Percentiles rank a stretch among this genome's conserved stretches.
Conservation (phyloP, 2,888 invertebrate genomes). For the Cetonia aurata region DNA sequence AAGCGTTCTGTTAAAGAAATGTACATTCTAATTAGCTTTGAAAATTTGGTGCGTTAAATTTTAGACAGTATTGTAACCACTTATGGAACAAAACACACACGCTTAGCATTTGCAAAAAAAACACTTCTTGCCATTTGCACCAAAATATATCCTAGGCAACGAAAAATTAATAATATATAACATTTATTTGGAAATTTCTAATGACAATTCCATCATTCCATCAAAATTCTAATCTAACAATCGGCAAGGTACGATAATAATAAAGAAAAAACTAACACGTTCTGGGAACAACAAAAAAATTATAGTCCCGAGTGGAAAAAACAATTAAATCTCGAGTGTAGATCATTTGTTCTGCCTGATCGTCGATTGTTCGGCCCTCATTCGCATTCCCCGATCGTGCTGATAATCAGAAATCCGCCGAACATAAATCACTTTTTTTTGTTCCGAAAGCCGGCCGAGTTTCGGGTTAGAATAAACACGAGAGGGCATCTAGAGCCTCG, state of each 20-base stretch:
- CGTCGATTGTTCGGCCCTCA: constrained; percentile 32
- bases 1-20: constrained; percentile 4
- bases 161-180: too few relatives aligned
- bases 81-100: too few relatives aligned
- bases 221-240: constrained; percentile 53
- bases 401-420: constrained; percentile 48
- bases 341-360: constrained; percentile 46
- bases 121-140: too few relatives aligned
- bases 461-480: constrained; percentile 7
- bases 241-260: constrained; percentile 52
- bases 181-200: neutral
- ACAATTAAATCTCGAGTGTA: constrained; percentile 47
- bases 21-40: neutral
- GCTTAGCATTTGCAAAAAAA: too few relatives aligned
- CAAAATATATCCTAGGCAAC: too few relatives aligned
- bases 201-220: too few relatives aligned
- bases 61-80: neutral
- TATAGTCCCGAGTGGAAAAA: constrained; percentile 37
- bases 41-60: constrained; percentile 47
- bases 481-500: neutral
- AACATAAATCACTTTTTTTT: constrained; percentile 47
- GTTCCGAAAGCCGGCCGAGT: constrained; percentile 3
- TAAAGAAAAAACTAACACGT: neutral
- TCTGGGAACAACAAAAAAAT: neutral
- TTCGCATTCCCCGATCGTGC: constrained; percentile 39